These are phyloP conservation scores for Zaprionus africanus DNA, from an alignment of 1,140 invertebrate species.

Conservation along the genomic window DNA sequence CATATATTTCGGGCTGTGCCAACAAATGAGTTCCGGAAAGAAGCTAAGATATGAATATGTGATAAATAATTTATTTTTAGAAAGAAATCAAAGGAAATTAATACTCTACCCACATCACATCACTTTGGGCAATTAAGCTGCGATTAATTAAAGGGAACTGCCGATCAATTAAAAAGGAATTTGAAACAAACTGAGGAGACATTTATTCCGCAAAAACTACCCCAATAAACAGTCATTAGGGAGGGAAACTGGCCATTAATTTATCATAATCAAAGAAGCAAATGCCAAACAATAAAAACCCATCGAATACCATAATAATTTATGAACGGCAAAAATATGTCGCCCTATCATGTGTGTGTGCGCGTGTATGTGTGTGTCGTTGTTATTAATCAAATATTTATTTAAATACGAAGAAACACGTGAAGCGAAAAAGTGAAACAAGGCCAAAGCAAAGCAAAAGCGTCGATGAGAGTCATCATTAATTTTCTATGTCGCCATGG, in stretches of 20 bases:
- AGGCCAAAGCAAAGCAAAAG: slow-evolving; percentile 30
- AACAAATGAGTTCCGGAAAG: not conserved
- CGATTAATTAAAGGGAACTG: not conserved
- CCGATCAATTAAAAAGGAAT: slow-evolving; percentile 16
- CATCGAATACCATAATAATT: slow-evolving; percentile 65
- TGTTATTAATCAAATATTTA: slow-evolving; percentile 80
- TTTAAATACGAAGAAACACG: slow-evolving; percentile 60
- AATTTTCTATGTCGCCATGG: slow-evolving; percentile 77
- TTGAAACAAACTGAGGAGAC: not conserved
- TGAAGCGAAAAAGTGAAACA: slow-evolving; percentile 34
- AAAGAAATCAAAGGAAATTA: not conserved
- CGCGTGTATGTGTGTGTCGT: slow-evolving; percentile 1
- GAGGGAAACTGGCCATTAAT: slow-evolving; percentile 37
- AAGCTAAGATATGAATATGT: not conserved
- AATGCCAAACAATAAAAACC: slow-evolving; percentile 70
- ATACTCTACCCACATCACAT: not conserved
- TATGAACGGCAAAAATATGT: slow-evolving; percentile 57
- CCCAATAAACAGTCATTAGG: slow-evolving; percentile 9
- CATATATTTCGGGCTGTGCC: not conserved
- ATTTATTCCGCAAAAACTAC: slow-evolving; percentile 12
- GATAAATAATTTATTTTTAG: not conserved
- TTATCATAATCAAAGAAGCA: slow-evolving; percentile 71
- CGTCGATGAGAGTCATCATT: slow-evolving; percentile 70
- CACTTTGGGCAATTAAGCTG: not conserved
- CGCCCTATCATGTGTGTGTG: slow-evolving; percentile 43